These are phyloP conservation scores for Chironex yamaguchii DNA, from an alignment of 30 jellyfish, hydroid and myxozoan genomes.

Conservation along the genomic window DNA sequence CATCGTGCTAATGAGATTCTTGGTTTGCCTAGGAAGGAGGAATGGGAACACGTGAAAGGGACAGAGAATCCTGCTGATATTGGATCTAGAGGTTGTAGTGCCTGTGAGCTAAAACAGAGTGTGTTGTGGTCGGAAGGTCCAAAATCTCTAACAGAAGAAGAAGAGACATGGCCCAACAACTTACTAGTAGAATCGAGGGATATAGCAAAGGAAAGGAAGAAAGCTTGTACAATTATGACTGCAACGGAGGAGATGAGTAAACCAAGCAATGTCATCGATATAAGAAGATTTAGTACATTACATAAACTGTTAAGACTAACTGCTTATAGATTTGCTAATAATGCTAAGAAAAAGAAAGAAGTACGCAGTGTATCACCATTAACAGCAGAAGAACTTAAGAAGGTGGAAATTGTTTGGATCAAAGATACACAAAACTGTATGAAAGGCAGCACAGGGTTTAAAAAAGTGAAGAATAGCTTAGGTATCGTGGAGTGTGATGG, in stretches of 20 bases:
- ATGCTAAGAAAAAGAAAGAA: neutral
- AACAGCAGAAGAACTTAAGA: neutral
- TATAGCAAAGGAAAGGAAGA: constrained; percentile 2
- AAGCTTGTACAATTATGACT: neutral
- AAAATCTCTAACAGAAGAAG: constrained; percentile 2
- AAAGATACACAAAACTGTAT: constrained; percentile 1
- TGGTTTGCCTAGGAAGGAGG: neutral
- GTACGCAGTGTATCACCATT: neutral
- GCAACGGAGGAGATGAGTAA: neutral
- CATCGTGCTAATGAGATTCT: constrained; percentile 1
- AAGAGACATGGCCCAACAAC: constrained; percentile 31
- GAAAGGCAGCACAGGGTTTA: neutral
- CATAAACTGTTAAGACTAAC: constrained; percentile 15
- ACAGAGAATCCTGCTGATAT: constrained; percentile 40
- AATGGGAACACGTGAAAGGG: constrained; percentile 25
- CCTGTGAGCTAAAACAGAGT: neutral
- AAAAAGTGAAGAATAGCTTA: neutral
- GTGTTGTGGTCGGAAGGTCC: constrained; percentile 66
- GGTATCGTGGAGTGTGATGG: neutral
- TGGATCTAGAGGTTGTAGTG: constrained; percentile 40
- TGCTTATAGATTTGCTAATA: neutral
- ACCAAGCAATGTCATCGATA: neutral
- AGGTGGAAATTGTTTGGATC: neutral
- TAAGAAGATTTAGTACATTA: neutral
- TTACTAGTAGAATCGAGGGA: neutral